A percentile compares a stretch with the other conserved stretches of the same genome.
Conservation (phyloP, 2,888 invertebrate genomes). For the Melitaea athalia region DNA sequence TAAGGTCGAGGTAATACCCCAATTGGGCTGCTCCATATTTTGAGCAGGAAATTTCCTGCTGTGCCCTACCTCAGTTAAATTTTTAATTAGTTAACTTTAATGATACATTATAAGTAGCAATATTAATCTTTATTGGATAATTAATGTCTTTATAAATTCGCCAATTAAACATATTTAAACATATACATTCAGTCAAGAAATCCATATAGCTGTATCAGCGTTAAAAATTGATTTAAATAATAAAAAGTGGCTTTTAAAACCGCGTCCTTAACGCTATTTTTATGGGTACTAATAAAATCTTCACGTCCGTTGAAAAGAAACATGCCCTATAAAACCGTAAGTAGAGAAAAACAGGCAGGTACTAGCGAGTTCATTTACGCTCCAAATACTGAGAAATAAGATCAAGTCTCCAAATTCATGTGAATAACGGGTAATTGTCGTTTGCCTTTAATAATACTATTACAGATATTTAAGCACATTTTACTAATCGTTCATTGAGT, state of each 20-base stretch:
- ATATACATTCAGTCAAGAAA: neutral
- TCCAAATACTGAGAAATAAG: slow-evolving; percentile 28
- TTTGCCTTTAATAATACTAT: neutral
- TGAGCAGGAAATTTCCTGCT: too few species aligned
- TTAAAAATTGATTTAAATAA: neutral
- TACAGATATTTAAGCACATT: neutral
- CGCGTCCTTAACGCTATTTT: neutral
- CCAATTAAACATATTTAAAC: neutral
- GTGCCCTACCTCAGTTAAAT: too few species aligned
- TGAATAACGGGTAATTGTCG: slow-evolving; percentile 8
- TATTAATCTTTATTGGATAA: too few species aligned
- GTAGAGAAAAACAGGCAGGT: slow-evolving; percentile 22
- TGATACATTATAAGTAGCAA: too few species aligned
- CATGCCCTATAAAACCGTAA: slow-evolving; percentile 28
- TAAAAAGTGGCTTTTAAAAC: neutral
- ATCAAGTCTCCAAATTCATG: slow-evolving; percentile 14
- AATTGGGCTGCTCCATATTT: too few species aligned
- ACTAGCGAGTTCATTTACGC: slow-evolving; percentile 29
- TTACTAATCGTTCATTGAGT: neutral
- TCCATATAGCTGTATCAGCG: neutral
- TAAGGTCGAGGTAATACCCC: too few species aligned
- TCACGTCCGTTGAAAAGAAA: slow-evolving; percentile 19
- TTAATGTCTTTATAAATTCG: neutral
- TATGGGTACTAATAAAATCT: slow-evolving; percentile 14
- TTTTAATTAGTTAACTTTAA: too few species aligned